Evolutionary conservation across 1,140 invertebrate genomes (phyloP), one percentile per base, ranked within the genome.

Genomic region (Penaeus japonicus): DNA sequence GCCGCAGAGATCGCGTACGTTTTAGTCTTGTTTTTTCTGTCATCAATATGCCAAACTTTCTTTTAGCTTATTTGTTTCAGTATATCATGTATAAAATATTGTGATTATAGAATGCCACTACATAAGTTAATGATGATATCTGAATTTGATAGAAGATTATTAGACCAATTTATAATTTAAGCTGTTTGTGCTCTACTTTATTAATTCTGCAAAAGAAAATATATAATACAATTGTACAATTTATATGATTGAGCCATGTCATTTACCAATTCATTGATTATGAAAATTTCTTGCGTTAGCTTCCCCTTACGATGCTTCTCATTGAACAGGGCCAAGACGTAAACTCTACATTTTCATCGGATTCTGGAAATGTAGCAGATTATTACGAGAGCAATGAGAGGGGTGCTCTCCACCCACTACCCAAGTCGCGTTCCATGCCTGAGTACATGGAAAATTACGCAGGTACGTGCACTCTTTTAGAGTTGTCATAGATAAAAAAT

Each of bases 291-390:
- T 47, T 12, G 10, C 15, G 47, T 47, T 7, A 15, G 1, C 15
- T 15, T 47, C 47, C 47, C 47, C 15, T 47, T 5, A 47, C 47
- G 15, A 47, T 47, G 10, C 15, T 15, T 47, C 5, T 1, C 10
- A 12, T 47, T 47, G 10, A 47, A 47, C 79, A 70, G 85, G 65
- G 81, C 20, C 80, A 89, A 80, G 90, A 90, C 79, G 80, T 90
- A 39, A 89, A 90, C 77, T 89, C 87, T 30, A 89, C 90, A 20
- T 90, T 90, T 77, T 90, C 90, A 20, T 90, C 90, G 18, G 90
- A 90, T 85, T 90, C 90, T 47, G 90, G 90, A 81, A 90, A 89
- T 53, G 90, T 90, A 47, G 87, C 90, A 2, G 90, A 90, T 85
- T 90, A 89, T 84, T 83, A 89, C 65, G 90, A 90, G 30, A 80